Percentiles rank a stretch among this genome's conserved stretches.
Conservation (phyloP, 1,140 invertebrate genomes). For the Drosophila pruinosa region DNA sequence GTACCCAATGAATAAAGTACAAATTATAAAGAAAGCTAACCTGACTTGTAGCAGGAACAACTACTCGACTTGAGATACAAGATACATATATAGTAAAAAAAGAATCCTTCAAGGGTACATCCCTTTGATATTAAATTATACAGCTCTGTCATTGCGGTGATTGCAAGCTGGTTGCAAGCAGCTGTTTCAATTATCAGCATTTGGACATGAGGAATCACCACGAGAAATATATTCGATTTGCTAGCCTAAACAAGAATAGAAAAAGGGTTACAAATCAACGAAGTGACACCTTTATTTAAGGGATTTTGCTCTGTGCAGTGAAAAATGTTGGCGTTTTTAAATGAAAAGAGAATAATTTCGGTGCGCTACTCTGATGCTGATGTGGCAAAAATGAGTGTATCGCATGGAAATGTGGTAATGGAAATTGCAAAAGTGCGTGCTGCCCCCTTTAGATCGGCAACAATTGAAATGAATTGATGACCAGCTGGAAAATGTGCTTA, state of each 20-base stretch:
- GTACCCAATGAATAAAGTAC: too few relatives aligned
- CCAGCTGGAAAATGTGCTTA: conserved; percentile 65
- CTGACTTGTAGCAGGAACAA: too few relatives aligned
- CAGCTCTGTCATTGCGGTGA: not conserved
- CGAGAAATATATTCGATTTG: conserved; percentile 8
- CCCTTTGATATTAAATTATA: too few relatives aligned
- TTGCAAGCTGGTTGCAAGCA: not conserved
- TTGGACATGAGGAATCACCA: conserved; percentile 22
- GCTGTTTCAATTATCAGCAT: not conserved
- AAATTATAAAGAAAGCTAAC: too few relatives aligned
- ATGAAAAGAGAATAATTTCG: conserved; percentile 42
- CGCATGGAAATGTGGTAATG: conserved; percentile 39
- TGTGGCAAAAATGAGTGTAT: conserved; percentile 32
- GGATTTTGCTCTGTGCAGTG: conserved; percentile 7
- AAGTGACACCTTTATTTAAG: conserved; percentile 52
- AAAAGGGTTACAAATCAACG: conserved; percentile 49
- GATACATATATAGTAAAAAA: too few relatives aligned
- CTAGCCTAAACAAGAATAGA: not conserved
- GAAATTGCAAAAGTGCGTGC: conserved; percentile 13
- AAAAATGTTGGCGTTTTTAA: conserved; percentile 40
- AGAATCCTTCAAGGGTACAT: too few relatives aligned
- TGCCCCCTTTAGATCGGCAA: conserved; percentile 35
- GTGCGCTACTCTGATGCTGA: conserved; percentile 41
- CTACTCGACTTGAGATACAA: too few relatives aligned
- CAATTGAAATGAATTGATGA: conserved; percentile 57